These are phyloP conservation scores for Pandemis cinnamomeana DNA, from an alignment of 2,888 invertebrate species.

Conservation along the genomic window DNA sequence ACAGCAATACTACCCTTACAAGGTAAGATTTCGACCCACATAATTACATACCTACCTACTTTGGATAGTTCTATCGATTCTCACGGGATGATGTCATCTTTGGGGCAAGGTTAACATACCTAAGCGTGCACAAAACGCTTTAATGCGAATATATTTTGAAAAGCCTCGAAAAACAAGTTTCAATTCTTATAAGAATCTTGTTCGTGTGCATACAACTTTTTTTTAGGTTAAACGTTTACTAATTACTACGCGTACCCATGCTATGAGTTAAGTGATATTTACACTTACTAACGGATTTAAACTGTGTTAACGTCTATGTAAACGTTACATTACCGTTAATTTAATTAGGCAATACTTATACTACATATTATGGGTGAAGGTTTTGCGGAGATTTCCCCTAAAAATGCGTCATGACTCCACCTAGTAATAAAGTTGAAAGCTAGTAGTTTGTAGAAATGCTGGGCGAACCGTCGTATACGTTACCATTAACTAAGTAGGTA, in stretches of 20 bases:
- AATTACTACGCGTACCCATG: constrained; percentile 4
- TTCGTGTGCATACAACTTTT: background rate
- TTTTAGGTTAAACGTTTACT: constrained; percentile 32
- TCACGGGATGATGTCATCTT: constrained; percentile 79
- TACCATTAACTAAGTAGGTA: background rate
- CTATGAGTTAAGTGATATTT: constrained; percentile 7
- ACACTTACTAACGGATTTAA: constrained; percentile 11
- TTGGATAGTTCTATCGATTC: constrained; percentile 61
- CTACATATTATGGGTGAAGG: background rate
- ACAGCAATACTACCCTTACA: constrained; percentile 94
- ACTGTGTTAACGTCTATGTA: constrained; percentile 23
- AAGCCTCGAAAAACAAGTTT: background rate
- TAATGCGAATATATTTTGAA: background rate
- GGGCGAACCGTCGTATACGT: background rate
- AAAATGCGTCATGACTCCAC: constrained; percentile 23
- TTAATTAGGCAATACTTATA: background rate
- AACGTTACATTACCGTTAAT: constrained; percentile 17
- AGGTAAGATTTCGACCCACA: constrained; percentile 86
- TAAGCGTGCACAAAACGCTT: constrained; percentile 12
- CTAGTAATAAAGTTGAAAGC: constrained; percentile 29
- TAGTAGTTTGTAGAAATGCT: background rate
- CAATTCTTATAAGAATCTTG: constrained; percentile 14
- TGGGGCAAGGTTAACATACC: constrained; percentile 59
- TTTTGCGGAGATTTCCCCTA: background rate
- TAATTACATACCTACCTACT: constrained; percentile 46